Base-by-base conservation (phyloP, 2,797 vertebrate species). In the Glossophaga mutica region DNA sequence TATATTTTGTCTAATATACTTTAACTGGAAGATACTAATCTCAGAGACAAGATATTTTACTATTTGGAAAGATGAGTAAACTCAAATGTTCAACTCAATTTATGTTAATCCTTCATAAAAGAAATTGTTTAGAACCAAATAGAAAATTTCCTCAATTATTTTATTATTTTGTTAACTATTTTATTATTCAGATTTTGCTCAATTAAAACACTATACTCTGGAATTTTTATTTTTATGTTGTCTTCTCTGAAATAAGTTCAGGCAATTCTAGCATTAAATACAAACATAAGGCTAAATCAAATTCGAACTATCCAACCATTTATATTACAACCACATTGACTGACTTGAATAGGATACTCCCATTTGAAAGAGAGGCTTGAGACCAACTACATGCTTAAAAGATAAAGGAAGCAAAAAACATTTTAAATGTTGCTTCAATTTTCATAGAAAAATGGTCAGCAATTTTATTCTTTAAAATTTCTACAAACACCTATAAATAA, bases 21-120 rank as follows among this genome's bases (percentile, higher is more conserved):
- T 95, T 78, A 95, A 74, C 37, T 93, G 74, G 85, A 96, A 97
- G 32, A 52, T 52, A 90, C 76, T 96, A 71, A 95, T 96, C 76
- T 82, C 65, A 79, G 84, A 91, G 68, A 46, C 46, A 8, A 95
- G 74, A 95, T n/a, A 88, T 68, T 97, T 93, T 91, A 84, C 2
- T 65, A 3, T 82, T 81, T 82, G 59, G 90, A 96, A 79, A 84
- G 65, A 94, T 81, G 68, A 52, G 81, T 79, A 96, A 95, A 92
- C n/a, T 95, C 68, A 96, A 96, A 91, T 55, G 42, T 9, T 94
- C 46, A 87, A 65, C 14, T 85, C 18, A 82, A 24, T 92, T 94
- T 9, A 88, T 67, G 11, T 71, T 82, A 87, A 42, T 85, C 44
- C 7, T 91, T 84, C 57, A 81, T 73, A 34, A 85, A 91, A 83